A percentile compares a stretch with the other conserved stretches of the same genome.
Evolutionary conservation across 2,113 vertebrate genomes (phyloP).

Genomic region (Gadus macrocephalus): DNA sequence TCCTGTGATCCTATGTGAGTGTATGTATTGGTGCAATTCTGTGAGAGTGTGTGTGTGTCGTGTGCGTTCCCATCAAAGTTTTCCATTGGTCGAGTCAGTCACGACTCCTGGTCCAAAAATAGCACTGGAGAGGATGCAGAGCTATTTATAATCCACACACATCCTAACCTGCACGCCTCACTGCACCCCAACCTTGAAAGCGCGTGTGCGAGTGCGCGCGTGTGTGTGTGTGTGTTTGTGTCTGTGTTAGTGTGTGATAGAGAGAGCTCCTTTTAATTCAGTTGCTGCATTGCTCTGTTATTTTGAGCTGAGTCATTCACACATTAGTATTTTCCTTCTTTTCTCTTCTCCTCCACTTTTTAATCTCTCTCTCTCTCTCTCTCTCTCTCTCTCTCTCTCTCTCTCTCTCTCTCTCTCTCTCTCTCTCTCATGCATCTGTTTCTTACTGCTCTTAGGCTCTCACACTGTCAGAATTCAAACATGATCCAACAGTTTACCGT

Average conservation of each 20-base stretch:
- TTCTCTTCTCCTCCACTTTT: constrained; percentile 18
- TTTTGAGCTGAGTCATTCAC: constrained; percentile 56
- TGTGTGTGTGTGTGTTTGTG: constrained; percentile 19
- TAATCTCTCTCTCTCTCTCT: constrained; percentile 1
- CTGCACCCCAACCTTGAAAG: constrained; percentile 27
- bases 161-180: constrained; percentile 42
- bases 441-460: no score
- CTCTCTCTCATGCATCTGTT: no score
- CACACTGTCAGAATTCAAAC: no score
- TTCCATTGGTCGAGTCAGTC: constrained; percentile 60
- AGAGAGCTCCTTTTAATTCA: constrained; percentile 52
- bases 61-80: constrained; percentile 24
- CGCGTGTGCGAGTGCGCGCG: constrained; percentile 1
- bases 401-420: neutral
- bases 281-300: constrained; percentile 40
- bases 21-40: neutral
- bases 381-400: neutral
- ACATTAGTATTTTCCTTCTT: constrained; percentile 31
- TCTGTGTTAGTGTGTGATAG: constrained; percentile 3
- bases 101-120: constrained; percentile 62
- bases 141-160: constrained; percentile 68
- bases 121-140: constrained; percentile 58
- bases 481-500: no score
- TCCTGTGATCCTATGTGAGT: constrained; percentile 3
- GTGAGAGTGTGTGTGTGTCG: constrained; percentile 12